A percentile compares a stretch with the other conserved stretches of the same genome.
Evolutionary conservation across 2,888 invertebrate species (phyloP).

Genomic region (Cantharis lateralis): DNA sequence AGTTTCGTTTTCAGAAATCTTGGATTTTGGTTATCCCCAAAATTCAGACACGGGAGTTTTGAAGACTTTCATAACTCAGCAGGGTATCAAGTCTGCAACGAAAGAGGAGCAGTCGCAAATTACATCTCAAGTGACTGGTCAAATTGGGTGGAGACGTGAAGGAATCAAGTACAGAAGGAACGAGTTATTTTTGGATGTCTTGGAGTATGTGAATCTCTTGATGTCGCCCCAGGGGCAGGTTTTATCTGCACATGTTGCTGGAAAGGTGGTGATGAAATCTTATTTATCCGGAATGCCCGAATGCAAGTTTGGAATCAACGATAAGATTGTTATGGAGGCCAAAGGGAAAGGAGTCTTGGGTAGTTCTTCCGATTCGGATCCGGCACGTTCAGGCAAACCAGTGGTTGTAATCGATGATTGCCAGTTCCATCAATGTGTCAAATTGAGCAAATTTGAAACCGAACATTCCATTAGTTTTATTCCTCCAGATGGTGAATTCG

Average conservation of each 20-base stretch:
- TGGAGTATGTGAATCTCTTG: constrained; percentile 97
- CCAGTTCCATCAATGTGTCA: constrained; percentile 99
- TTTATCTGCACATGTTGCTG: constrained; percentile 97
- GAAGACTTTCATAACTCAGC: constrained; percentile 99
- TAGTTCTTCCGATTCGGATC: constrained; percentile 69
- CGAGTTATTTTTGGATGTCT: constrained; percentile 96
- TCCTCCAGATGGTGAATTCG: constrained; percentile 99
- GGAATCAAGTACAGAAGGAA: constrained; percentile 99
- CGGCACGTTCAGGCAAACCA: constrained; percentile 91
- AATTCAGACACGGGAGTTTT: constrained; percentile 99
- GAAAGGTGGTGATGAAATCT: constrained; percentile 99
- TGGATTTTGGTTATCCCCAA: constrained; percentile 99
- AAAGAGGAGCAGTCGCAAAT: constrained; percentile 99
- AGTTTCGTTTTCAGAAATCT: constrained; percentile 73
- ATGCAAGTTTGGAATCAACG: constrained; percentile 99
- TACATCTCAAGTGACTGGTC: constrained; percentile 94
- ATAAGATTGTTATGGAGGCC: constrained; percentile 98
- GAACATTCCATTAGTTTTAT: constrained; percentile 99
- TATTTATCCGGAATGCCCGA: constrained; percentile 99
- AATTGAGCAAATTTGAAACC: constrained; percentile 99
- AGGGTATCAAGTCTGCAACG: constrained; percentile 97
- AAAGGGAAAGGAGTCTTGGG: constrained; percentile 78
- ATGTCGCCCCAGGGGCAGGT: constrained; percentile 99
- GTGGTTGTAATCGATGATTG: constrained; percentile 99
- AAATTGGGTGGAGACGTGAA: constrained; percentile 98